These are phyloP conservation scores for Meteorus sp. DNA, from an alignment of 1,140 invertebrate genomes.

Conservation along the genomic window DNA sequence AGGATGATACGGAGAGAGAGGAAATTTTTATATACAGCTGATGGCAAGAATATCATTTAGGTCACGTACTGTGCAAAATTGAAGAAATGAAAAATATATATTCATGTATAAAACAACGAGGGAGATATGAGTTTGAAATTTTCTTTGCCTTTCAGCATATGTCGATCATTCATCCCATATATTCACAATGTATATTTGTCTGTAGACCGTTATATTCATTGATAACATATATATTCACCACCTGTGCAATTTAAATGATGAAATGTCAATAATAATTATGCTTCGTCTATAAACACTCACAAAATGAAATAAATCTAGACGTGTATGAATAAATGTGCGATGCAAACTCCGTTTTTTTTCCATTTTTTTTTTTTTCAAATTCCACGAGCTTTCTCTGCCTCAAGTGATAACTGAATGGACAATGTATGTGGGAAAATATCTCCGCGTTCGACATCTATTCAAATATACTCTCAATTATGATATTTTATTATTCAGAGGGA, in stretches of 20 bases:
- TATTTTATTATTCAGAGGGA: too few species aligned
- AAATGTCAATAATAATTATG: conserved; percentile 20
- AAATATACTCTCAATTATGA: too few species aligned
- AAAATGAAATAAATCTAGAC: not conserved
- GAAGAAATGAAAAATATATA: not conserved
- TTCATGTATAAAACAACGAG: too few species aligned
- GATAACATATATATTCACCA: not conserved
- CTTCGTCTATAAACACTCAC: not conserved
- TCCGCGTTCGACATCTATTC: too few species aligned
- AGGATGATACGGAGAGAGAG: too few species aligned
- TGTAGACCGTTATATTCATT: not conserved
- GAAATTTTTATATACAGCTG: not conserved
- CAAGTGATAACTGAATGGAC: not conserved
- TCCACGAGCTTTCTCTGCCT: conserved; percentile 14
- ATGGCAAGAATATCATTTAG: conserved; percentile 15
- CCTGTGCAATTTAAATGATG: conserved; percentile 14
- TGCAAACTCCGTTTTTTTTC: conserved; percentile 4
- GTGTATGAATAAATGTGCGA: too few species aligned
- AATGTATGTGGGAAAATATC: not conserved
- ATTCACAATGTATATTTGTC: not conserved
- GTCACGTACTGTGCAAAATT: conserved; percentile 8
- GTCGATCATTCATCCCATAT: conserved; percentile 7
- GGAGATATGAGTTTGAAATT: conserved; percentile 7
- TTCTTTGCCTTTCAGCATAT: not conserved
- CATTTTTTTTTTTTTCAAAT: conserved; percentile 1